These are phyloP conservation scores for Lordiphosa fenestrarum DNA, from an alignment of 2,888 invertebrate species.

Conservation along the genomic window DNA sequence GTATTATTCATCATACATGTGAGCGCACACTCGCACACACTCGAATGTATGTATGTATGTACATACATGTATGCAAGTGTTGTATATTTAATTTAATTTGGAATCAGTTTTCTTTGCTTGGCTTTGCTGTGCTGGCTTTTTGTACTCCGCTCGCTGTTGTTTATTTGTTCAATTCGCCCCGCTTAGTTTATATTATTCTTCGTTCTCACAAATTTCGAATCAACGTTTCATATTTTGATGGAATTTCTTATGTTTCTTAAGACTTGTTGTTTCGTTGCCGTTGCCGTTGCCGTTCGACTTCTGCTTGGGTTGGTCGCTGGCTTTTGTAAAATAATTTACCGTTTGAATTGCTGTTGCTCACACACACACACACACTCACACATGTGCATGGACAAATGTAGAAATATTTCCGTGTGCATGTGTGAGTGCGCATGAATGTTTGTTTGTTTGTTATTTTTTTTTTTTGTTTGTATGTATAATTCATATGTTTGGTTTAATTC, in stretches of 20 bases:
- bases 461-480: conserved; percentile 44
- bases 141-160: conserved; percentile 20
- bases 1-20: conserved; percentile 1
- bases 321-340: conserved; percentile 74
- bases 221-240: conserved; percentile 36
- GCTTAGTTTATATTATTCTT: conserved; percentile 13
- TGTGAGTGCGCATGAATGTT: conserved; percentile 12
- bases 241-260: conserved; percentile 33
- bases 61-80: conserved; percentile 11
- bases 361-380: conserved; percentile 6
- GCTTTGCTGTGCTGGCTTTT: conserved; percentile 20
- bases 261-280: conserved; percentile 12
- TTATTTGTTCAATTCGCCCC: conserved; percentile 31
- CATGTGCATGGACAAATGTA: conserved; percentile 4
- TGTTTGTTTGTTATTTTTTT: conserved; percentile 17
- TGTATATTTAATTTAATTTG: conserved; percentile 24
- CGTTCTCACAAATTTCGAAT: conserved; percentile 10
- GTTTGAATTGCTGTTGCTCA: conserved; percentile 58
- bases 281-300: conserved; percentile 3
- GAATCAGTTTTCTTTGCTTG: conserved; percentile 44
- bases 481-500: conserved; percentile 69
- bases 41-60: conserved; percentile 1
- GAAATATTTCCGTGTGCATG: conserved; percentile 18
- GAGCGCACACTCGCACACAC: neutral
- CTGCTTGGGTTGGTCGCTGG: conserved; percentile 21